These are phyloP conservation scores for Patagioenas fasciata DNA, from an alignment of 2,113 vertebrate genomes.

Conservation along the genomic window DNA sequence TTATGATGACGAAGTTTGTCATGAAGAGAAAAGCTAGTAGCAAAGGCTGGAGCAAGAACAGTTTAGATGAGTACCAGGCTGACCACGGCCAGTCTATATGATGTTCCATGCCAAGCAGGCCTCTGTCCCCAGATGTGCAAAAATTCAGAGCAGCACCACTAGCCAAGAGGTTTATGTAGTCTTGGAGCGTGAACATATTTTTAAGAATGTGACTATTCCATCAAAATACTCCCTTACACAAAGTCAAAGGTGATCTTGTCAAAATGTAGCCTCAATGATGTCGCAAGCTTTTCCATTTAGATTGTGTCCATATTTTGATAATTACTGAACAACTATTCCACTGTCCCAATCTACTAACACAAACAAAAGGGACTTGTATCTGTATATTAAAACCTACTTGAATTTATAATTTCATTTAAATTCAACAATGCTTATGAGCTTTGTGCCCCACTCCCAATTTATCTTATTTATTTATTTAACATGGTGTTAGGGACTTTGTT, in stretches of 20 bases:
- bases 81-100: not conserved
- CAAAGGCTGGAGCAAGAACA: constrained; percentile 9
- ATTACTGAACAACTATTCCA: not conserved
- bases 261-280: not conserved
- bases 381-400: not conserved
- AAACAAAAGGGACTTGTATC: not conserved
- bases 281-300: not conserved
- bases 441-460: not conserved
- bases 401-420: not conserved
- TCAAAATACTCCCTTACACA: not conserved
- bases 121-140: not conserved
- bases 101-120: not conserved
- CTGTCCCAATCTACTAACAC: not conserved
- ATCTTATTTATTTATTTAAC: not conserved
- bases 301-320: not conserved
- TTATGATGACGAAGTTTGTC: not conserved
- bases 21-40: not conserved
- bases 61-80: not conserved
- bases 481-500: not conserved
- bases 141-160: not conserved
- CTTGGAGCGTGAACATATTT: fast-evolving
- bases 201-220: not conserved
- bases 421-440: not conserved
- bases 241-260: not conserved
- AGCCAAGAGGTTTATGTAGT: not conserved